Conservation (phyloP, 2,797 vertebrate genomes). For the Kryptopterus vitreolus region DNA sequence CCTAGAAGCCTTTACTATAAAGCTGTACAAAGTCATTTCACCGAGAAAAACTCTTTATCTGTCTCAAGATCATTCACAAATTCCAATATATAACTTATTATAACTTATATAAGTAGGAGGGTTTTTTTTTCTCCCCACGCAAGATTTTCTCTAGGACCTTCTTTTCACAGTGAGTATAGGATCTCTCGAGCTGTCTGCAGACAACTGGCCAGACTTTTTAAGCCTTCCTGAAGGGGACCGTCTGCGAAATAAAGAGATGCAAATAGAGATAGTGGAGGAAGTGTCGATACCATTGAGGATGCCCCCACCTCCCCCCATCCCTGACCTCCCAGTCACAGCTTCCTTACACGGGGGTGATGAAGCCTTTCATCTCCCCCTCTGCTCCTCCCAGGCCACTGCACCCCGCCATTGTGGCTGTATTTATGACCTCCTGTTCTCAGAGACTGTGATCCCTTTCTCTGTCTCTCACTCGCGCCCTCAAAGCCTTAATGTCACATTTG, state of each 20-base stretch:
- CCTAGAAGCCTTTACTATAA: no score
- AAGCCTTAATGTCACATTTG: slow-evolving; percentile 18
- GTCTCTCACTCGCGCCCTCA: slow-evolving; percentile 43
- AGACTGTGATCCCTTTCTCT: slow-evolving; percentile 47
- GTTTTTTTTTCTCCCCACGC: not conserved
- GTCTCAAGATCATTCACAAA: not conserved
- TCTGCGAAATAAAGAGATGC: slow-evolving; percentile 45
- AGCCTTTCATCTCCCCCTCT: slow-evolving; percentile 68
- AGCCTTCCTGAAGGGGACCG: slow-evolving; percentile 15
- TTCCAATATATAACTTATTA: not conserved
- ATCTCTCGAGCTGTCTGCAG: not conserved
- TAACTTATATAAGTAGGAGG: no score
- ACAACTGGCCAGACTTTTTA: slow-evolving; percentile 5
- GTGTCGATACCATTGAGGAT: slow-evolving; percentile 40
- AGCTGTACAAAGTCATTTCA: not conserved
- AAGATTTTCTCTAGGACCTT: not conserved
- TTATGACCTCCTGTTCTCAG: slow-evolving; percentile 53
- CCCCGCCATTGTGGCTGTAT: slow-evolving; percentile 44
- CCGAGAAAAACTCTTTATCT: not conserved
- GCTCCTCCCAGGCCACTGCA: slow-evolving; percentile 43
- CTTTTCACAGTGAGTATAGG: not conserved
- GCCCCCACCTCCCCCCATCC: slow-evolving; percentile 38
- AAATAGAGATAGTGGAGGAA: slow-evolving; percentile 46
- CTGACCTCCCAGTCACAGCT: slow-evolving; percentile 42
- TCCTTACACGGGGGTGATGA: slow-evolving; percentile 68